Evolutionary conservation across 2,797 vertebrate species (phyloP), one percentile per base, ranked within the genome.

Genomic region (Helicolenus hilgendorfi): DNA sequence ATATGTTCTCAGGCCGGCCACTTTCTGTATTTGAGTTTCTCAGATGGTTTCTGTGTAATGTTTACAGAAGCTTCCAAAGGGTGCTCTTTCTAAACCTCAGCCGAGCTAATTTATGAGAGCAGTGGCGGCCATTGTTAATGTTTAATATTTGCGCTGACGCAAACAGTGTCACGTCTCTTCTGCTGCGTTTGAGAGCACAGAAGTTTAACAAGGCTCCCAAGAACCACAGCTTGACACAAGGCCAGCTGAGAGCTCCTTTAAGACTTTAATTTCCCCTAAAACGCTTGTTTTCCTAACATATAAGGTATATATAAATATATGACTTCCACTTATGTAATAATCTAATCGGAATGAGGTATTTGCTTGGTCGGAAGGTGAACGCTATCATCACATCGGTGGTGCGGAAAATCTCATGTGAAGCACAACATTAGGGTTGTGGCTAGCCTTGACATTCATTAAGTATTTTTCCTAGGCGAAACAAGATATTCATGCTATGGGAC

Each of bases 401-500:
- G 58, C 33, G 60, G 64, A 88, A 86, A 89, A 84, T 88, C 49
- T 27, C 70, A 74, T 29, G 79, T 7, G 80, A 85, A 67, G 79
- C 68, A 69, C 81, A 72, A 81, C 65, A 80, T 85, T 71, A 79
- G 38, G 60, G 65, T 38, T 73, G 78, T 31, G 79, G 86, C 73
- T 67, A 89, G 85, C 79, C 82, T 90, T 84, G 77, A 90, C 76
- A 75, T 90, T 83, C 78, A 85, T 81, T 70, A 85, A 92, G 92
- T 87, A 72, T 86, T 94, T 93, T 94, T 93, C 84, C 87, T 11
- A 20, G 65, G 76, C n/a, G 81, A 92, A 95, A 94, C 68, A 14
- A 79, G 87, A 96, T 92, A 93, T 89, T 90, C 68, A 75, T 79
- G 81, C 71, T 55, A 78, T 38, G 74, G 86, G 71, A 86, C 45